These are phyloP conservation scores for Gastrophryne carolinensis DNA, from an alignment of 2,797 vertebrate species.

Conservation along the genomic window DNA sequence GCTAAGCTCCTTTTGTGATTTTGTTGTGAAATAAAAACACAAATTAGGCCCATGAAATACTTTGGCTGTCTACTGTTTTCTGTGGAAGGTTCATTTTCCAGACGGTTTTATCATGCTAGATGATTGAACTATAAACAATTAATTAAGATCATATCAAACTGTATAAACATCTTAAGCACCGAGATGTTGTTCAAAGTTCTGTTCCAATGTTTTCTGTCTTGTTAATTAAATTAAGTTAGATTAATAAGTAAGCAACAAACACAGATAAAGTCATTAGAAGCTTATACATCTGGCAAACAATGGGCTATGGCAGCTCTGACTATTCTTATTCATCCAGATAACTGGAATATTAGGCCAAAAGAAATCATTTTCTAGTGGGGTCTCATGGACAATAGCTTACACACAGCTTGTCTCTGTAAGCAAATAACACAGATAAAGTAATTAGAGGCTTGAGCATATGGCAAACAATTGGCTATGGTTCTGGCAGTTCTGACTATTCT, in stretches of 20 bases:
- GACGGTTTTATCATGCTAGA: conserved; percentile 25
- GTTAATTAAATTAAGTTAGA: conserved; percentile 37
- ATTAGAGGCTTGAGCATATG: too few species aligned
- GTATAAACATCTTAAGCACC: conserved; percentile 31
- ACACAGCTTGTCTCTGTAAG: too few species aligned
- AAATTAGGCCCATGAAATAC: background rate
- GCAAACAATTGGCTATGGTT: too few species aligned
- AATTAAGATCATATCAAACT: conserved; percentile 33
- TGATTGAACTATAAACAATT: conserved; percentile 44
- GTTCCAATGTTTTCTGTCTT: conserved; percentile 12
- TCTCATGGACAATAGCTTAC: too few species aligned
- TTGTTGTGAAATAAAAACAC: background rate
- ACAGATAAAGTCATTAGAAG: conserved; percentile 73
- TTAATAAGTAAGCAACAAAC: conserved; percentile 37
- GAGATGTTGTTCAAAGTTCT: conserved; percentile 9
- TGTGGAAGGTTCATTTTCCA: background rate
- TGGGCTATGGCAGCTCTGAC: background rate
- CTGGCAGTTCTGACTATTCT: too few species aligned
- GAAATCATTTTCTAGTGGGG: too few species aligned
- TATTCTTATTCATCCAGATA: too few species aligned
- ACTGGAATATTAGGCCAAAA: too few species aligned
- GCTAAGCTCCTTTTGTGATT: background rate
- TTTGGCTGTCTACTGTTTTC: conserved; percentile 1
- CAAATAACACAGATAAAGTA: too few species aligned
- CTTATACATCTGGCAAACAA: background rate